Base-by-base conservation (phyloP, 1,140 invertebrate genomes). In the Planococcus citri region DNA sequence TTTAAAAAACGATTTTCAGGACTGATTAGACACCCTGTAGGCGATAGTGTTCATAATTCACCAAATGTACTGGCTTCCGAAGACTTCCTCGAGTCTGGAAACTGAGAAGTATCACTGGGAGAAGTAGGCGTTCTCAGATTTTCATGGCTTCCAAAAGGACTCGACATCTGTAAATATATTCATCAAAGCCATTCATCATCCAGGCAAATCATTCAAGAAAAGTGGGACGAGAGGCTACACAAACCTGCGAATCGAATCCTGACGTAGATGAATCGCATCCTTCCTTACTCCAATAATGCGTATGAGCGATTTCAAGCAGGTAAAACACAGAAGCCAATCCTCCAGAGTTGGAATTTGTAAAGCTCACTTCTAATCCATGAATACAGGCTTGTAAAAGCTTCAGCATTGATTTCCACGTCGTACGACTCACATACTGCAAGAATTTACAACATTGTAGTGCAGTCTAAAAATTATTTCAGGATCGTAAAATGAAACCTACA, bases 301-400 rank as follows among this genome's bases (percentile, higher is more conserved):
- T 99, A 79, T 99, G 95, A 1, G 95, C 92, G 76, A 99, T 95
- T 83, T 99, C 96, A 72, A 98, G 87, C 61, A 98, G 82, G 79
- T 97, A 94, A 78, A 95, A 96, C 14, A 94, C 92, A 1, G 94
- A 97, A 0, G 96, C 96, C 88, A 98, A 95, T 24, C 97, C 97
- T 69, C 95, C 95, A 0, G 95, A 82, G 0, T 95, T 94, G 75
- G 94, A 94, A 81, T 96, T 97, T 21, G 86, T 84, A 77, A 92
- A 98, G 1, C 94, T 96, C 71, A 89, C 86, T 77, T 96, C 94
- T 69, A 98, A 81, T 10, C 97, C 97, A 75, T 87, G 86, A 22
- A 93, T 86, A 25, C 96, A 87, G 10, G 94, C 89, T 79, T 91
- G 88, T 37, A 98, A 78, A 72, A 96, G 84, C 80, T 96, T 96